A percentile compares a stretch with the other conserved stretches of the same genome.
phyloP scores from a whole-genome alignment of 1,140 invertebrate genomes.

The Drosophila varians region DNA sequence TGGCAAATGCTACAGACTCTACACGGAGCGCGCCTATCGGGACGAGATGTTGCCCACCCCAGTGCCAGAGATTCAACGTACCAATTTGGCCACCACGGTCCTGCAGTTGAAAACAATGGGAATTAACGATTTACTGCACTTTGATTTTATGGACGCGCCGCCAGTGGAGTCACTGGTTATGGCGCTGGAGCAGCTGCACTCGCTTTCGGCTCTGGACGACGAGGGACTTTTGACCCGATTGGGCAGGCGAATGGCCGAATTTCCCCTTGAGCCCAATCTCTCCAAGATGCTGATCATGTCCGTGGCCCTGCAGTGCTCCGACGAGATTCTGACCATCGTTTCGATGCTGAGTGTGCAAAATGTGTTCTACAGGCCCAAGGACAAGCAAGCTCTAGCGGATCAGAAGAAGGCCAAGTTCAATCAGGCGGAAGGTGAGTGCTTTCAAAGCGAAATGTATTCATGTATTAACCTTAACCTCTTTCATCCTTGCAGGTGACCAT shows the following conservation, averaged over 20 bases:
- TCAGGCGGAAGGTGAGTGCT: slow-evolving; percentile 92
- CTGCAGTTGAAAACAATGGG: slow-evolving; percentile 99
- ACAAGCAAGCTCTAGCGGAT: slow-evolving; percentile 99
- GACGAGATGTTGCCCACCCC: slow-evolving; percentile 99
- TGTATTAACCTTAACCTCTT: background rate
- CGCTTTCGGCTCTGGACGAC: slow-evolving; percentile 97
- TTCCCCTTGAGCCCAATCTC: slow-evolving; percentile 99
- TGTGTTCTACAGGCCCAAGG: slow-evolving; percentile 98
- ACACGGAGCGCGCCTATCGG: slow-evolving; percentile 98
- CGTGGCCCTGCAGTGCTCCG: slow-evolving; percentile 98
- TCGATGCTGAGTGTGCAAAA: slow-evolving; percentile 99
- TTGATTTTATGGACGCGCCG: slow-evolving; percentile 99
- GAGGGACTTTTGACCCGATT: slow-evolving; percentile 97
- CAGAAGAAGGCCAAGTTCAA: slow-evolving; percentile 99
- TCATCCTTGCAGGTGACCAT: slow-evolving; percentile 90
- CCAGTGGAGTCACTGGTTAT: slow-evolving; percentile 98
- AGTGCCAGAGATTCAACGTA: slow-evolving; percentile 99
- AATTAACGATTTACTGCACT: slow-evolving; percentile 99
- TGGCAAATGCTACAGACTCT: slow-evolving; percentile 98
- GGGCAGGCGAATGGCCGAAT: slow-evolving; percentile 99
- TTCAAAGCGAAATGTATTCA: background rate
- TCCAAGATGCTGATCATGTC: slow-evolving; percentile 99
- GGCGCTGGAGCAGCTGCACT: slow-evolving; percentile 98
- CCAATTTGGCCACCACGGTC: slow-evolving; percentile 97
- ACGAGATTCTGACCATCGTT: slow-evolving; percentile 99